Base-by-base conservation (phyloP, 2,888 invertebrate genomes). In the Diarsia mendica region DNA sequence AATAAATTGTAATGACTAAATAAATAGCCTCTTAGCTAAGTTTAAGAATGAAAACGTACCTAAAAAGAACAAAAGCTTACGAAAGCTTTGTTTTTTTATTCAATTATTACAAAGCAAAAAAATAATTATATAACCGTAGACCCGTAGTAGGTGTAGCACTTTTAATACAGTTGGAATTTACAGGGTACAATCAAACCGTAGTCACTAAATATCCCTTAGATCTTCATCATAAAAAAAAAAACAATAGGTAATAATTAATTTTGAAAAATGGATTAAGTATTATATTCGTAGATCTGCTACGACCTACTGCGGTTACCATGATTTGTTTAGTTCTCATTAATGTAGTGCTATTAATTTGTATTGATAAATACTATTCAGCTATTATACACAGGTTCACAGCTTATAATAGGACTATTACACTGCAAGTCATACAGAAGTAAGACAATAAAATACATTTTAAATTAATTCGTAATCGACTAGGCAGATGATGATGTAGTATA, bases 11-110 rank as follows among this genome's bases (percentile, higher is more conserved):
- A 71, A 74, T 82, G 78, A 78, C 67, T 82, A 55, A 75, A 75
- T 66, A 65, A 80, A 71, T 82, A 85, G 84, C 84, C 84, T 84
- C 84, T 85, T 82, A 79, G 55, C 71, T 79, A 82, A 69, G 51
- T 61, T 70, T 55, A 49, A 33, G 58, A 65, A 53, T 44, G n/a
- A 46, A 28, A 67, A 39, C n/a, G 9, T 63, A 55, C 23, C 55
- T 23, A 20, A 64, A 71, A 70, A 49, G 5, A 61, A 49, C 28
- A 28, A 28, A 28, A 28, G 28, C 28, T 28, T 28, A 33, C n/a
- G 8, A 20, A 39, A 58, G 18, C 6, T 39, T 28, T 39, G 0
- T 23, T 18, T 44, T 60, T 51, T 49, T 15, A 15, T 28, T 28
- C 23, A 18, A 49, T 28, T 33, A 49, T 28, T 33, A 9, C 8